phyloP scores from a whole-genome alignment of 2,113 vertebrate genomes.

The Lanius ludovicianus region DNA sequence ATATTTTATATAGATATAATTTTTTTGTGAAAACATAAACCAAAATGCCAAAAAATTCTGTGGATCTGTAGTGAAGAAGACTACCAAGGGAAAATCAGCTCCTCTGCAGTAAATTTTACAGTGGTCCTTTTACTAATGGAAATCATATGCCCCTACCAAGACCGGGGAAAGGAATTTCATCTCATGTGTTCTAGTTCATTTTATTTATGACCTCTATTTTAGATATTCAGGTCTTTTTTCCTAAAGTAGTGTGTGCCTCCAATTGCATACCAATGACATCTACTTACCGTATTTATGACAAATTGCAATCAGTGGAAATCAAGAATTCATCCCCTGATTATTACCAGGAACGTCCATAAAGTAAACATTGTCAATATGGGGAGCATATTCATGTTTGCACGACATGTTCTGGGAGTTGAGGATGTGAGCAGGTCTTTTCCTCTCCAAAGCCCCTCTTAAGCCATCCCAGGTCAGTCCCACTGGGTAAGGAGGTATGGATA shows the following conservation, averaged over 20 bases:
- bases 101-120: conserved; percentile 26
- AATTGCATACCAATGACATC: neutral
- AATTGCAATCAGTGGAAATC: neutral
- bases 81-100: neutral
- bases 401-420: neutral
- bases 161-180: neutral
- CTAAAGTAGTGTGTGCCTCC: neutral
- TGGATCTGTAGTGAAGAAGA: neutral
- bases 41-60: neutral
- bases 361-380: neutral
- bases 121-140: conserved; percentile 8
- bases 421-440: neutral
- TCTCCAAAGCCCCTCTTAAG: neutral
- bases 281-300: neutral
- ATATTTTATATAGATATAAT: neutral
- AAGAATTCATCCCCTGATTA: neutral
- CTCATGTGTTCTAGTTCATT: neutral
- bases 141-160: neutral
- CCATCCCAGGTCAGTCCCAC: neutral
- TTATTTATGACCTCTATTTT: conserved; percentile 18
- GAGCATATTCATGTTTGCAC: neutral
- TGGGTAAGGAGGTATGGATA: neutral
- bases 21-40: neutral
- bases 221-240: neutral
- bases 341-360: neutral